A percentile compares a stretch with the other conserved stretches of the same genome.
phyloP scores from a whole-genome alignment of 2,888 invertebrate species.

The Drosophila incognita region DNA sequence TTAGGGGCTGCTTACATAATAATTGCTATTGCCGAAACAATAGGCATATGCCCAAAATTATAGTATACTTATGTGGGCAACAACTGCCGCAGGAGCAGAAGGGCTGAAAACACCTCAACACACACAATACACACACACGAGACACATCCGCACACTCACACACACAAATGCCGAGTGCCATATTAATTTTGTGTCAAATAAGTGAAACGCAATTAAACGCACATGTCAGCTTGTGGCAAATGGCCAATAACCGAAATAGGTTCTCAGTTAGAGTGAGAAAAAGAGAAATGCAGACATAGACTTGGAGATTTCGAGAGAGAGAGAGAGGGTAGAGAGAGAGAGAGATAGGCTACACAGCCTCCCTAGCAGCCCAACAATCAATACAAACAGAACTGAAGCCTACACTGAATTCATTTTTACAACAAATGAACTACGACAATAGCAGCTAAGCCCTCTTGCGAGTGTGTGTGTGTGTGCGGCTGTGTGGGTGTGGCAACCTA shows the following conservation, averaged over 20 bases:
- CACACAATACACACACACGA: slow-evolving; percentile 7
- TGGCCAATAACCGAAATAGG: slow-evolving; percentile 66
- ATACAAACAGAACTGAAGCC: slow-evolving; percentile 49
- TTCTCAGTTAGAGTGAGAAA: slow-evolving; percentile 10
- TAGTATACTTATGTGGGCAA: slow-evolving; percentile 64
- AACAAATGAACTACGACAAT: slow-evolving; percentile 34
- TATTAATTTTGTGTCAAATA: slow-evolving; percentile 82
- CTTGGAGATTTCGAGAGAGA: neutral
- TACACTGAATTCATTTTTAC: slow-evolving; percentile 40
- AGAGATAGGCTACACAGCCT: slow-evolving; percentile 15
- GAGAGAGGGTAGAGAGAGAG: neutral
- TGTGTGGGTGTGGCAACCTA: slow-evolving; percentile 1
- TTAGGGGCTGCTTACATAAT: slow-evolving; percentile 24
- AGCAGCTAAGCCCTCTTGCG: slow-evolving; percentile 15
- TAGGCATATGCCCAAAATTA: slow-evolving; percentile 50
- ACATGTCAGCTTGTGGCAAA: slow-evolving; percentile 76
- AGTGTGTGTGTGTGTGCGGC: neutral
- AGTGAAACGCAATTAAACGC: slow-evolving; percentile 81
- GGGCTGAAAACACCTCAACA: slow-evolving; percentile 37
- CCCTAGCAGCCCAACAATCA: slow-evolving; percentile 52
- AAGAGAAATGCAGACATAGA: neutral
- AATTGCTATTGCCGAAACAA: slow-evolving; percentile 39
- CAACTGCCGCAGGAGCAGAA: neutral
- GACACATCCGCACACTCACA: neutral
- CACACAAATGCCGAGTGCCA: slow-evolving; percentile 42